Base-by-base conservation (phyloP, 2,888 invertebrate species). In the Nymphalis urticae region DNA sequence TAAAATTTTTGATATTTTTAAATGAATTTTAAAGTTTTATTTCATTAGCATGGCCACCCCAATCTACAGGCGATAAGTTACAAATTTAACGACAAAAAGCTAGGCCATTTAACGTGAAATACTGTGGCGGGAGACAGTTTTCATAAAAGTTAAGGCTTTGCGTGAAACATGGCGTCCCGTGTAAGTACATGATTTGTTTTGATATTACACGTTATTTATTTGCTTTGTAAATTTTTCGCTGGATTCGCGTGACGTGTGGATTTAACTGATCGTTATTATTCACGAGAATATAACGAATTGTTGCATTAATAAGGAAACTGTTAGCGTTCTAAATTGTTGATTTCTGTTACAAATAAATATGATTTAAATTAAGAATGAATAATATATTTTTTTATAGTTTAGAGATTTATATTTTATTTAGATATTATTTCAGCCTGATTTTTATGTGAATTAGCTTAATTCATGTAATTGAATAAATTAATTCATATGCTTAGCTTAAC, bases 81-180 rank as follows among this genome's bases (percentile, higher is more conserved):
- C 85, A 86, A 87, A 87, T 87, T 87, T 83, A 84, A 84, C 83
- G 86, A 87, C 86, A 87, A 86, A 86, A 86, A 85, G 85, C 84
- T 83, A 81, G 79, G 79, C 86, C 88, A 87, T 88, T 88, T 88
- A 88, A 86, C 85, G 81, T 88, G 85, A 89, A 85, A 86, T 87
- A 89, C 84, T 79, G 85, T 77, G 78, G 77, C 75, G 75, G 81
- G 79, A 80, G 83, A 83, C 84, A 84, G 86, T 80, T 82, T 85
- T 85, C 87, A 85, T 87, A 85, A 86, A 85, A 85, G 84, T 86
- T 83, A 82, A 79, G 80, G 82, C 80, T 77, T 74, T 66, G 71
- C 70, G 71, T 81, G 83, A 83, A 81, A 81, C 73, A 76, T 63
- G 58, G 75, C 68, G 70, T 56, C 27, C 69, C 60, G 69, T 70